Evolutionary conservation across 2,113 vertebrate species (phyloP).

Genomic region (Morone saxatilis): DNA sequence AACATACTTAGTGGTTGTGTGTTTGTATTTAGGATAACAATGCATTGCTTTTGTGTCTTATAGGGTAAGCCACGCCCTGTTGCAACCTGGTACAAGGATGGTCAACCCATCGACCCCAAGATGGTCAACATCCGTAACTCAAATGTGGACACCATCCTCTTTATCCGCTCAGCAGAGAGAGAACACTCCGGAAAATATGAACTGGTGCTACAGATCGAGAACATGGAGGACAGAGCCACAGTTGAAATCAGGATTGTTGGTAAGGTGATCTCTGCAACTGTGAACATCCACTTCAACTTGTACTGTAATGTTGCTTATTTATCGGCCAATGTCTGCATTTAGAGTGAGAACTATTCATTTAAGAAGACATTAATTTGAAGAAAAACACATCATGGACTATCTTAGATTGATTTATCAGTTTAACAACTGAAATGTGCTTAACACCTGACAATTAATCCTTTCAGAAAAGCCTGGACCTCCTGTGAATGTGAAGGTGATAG

Average conservation of each 20-base stretch:
- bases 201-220: constrained; percentile 89
- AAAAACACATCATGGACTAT: too few relatives aligned
- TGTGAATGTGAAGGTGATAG: constrained; percentile 83
- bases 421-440: neutral
- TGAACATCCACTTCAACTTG: neutral
- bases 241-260: constrained; percentile 88
- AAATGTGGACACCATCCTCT: constrained; percentile 88
- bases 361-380: neutral
- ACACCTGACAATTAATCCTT: constrained; percentile 10
- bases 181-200: constrained; percentile 89
- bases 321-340: neutral
- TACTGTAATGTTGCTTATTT: neutral
- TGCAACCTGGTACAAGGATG: constrained; percentile 89
- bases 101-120: constrained; percentile 85
- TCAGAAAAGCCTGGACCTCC: constrained; percentile 90
- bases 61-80: constrained; percentile 92
- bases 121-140: constrained; percentile 85
- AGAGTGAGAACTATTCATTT: neutral
- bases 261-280: constrained; percentile 47
- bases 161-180: constrained; percentile 89
- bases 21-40: neutral
- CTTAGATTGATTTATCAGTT: too few relatives aligned
- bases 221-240: constrained; percentile 88
- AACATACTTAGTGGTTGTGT: neutral
- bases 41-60: neutral